phyloP scores from a whole-genome alignment of 2,888 invertebrate species.

The Junonia oenone region DNA sequence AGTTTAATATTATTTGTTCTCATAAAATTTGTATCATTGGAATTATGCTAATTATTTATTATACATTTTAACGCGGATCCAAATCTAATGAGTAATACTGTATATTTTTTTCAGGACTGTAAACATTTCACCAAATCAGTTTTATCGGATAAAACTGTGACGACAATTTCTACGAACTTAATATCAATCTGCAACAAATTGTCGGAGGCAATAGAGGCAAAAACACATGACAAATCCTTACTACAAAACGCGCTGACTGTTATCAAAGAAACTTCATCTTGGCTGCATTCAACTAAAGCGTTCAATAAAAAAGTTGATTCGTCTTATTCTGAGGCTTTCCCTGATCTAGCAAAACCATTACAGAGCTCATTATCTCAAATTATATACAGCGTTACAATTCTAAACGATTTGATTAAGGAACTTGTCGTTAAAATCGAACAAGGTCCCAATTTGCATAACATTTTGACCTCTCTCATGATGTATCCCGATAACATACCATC shows the following conservation, averaged over 20 bases:
- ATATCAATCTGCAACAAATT: conserved; percentile 41
- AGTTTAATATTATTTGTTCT: too few species aligned
- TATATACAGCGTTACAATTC: conserved; percentile 79
- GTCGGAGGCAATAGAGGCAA: conserved; percentile 35
- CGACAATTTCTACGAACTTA: conserved; percentile 45
- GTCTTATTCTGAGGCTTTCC: conserved; percentile 83
- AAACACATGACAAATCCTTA: conserved; percentile 32
- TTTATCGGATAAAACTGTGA: conserved; percentile 48
- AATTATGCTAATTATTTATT: too few species aligned
- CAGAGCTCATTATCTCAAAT: conserved; percentile 84
- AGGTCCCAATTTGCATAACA: conserved; percentile 41
- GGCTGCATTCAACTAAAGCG: conserved; percentile 75
- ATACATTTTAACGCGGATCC: too few species aligned
- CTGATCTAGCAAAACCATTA: conserved; percentile 88
- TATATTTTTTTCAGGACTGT: conserved; percentile 55
- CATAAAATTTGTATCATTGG: too few species aligned
- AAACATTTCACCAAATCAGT: conserved; percentile 68
- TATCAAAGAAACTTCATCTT: conserved; percentile 65
- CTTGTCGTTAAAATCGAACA: conserved; percentile 53
- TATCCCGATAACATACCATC: conserved; percentile 64
- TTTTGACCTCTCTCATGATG: conserved; percentile 67
- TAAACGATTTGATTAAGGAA: conserved; percentile 77
- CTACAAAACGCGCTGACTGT: conserved; percentile 45
- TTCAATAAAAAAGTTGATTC: conserved; percentile 78
- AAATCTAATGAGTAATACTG: not conserved